These are phyloP conservation scores for Himalopsyche kuldschensis DNA, from an alignment of 2,888 invertebrate species.

Conservation along the genomic window DNA sequence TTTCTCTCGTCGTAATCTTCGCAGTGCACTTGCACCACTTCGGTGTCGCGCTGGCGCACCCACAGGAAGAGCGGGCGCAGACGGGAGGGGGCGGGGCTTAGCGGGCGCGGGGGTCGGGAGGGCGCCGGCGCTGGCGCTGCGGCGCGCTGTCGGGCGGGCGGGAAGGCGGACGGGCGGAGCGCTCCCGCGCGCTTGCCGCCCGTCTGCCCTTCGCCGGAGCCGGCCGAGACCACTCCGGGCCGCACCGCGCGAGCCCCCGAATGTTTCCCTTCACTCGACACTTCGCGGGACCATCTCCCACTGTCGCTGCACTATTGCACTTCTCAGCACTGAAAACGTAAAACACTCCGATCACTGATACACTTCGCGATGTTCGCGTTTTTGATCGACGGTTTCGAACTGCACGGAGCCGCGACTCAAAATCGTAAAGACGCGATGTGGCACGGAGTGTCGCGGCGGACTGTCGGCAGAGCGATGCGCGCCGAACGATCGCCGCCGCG, in stretches of 20 bases:
- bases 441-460: constrained; percentile 12
- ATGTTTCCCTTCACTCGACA: constrained; percentile 51
- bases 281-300: constrained; percentile 32
- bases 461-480: constrained; percentile 21
- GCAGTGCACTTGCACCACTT: constrained; percentile 81
- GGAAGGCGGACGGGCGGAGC: constrained; percentile 46
- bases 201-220: constrained; percentile 40
- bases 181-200: constrained; percentile 43
- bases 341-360: not conserved
- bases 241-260: constrained; percentile 51
- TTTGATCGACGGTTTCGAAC: not conserved
- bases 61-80: constrained; percentile 84
- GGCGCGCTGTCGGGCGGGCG: constrained; percentile 44
- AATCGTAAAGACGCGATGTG: not conserved
- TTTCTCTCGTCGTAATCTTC: constrained; percentile 87
- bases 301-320: constrained; percentile 25
- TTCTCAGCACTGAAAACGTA: not conserved
- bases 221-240: constrained; percentile 14
- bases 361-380: not conserved
- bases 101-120: constrained; percentile 44
- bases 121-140: constrained; percentile 48
- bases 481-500: constrained; percentile 8
- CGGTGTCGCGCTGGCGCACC: constrained; percentile 79
- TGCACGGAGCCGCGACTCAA: not conserved
- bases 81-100: constrained; percentile 60